Base-by-base conservation (phyloP, 2,797 vertebrate genomes). In the Diplodus puntazzo region DNA sequence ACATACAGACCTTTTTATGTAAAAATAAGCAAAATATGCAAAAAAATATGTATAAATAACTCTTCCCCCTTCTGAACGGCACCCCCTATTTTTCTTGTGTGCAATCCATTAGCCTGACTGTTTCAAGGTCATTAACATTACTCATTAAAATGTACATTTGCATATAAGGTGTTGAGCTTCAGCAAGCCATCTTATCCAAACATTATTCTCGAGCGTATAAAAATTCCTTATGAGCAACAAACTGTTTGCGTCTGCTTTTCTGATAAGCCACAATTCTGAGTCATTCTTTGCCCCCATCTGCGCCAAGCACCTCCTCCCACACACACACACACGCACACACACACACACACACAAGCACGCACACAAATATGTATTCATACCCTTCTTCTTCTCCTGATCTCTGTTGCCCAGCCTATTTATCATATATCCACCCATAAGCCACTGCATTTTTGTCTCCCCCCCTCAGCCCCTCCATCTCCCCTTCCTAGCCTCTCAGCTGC, bases 321-420 rank as follows among this genome's bases (percentile, higher is more conserved):
- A 27, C 7, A 48, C 53, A 50, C 55, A 75, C 67, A 72, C 20
- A 45, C 55, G 39, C 30, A 46, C 60, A 62, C 21, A 63, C 64
- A 10, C 42, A 57, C 45, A 27, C 7, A 34, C 21, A 63, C 73
- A 10, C 42, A 57, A 27, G 14, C 12, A 48, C 43, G 72, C 62
- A 76, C 20, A 45, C 55, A 45, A 18, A 65, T 75, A 73, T 71
- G 58, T 63, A 80, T 69, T 75, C 65, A 76, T 72, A 54, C 39
- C 46, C 53, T 14, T 46, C 54, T n/a, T 57, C 69, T 25, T 55
- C 49, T 53, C 42, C n/a, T 76, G 64, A 58, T 73, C 66, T 60
- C 52, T 39, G 55, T 39, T 60, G 46, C 46, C 65, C 16, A 0
- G 62, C n/a, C 60, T 65, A 80, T 77, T 81, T 25, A 75, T 81